Conservation (phyloP, 2,888 invertebrate genomes). For the Clanis bilineata region DNA sequence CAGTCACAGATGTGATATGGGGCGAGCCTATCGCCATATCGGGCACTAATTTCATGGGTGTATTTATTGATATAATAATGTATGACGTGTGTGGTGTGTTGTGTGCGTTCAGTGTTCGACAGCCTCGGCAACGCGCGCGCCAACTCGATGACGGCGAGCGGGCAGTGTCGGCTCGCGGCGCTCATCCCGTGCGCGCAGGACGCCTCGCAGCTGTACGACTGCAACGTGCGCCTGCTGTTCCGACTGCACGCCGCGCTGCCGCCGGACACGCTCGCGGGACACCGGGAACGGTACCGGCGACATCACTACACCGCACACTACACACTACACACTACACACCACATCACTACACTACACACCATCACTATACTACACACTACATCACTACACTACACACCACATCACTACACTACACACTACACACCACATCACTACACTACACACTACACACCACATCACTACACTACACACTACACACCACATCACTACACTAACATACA, state of each 20-base stretch:
- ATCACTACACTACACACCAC: not conserved
- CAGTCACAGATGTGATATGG: too few relatives aligned
- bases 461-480: too few relatives aligned
- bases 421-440: too few relatives aligned
- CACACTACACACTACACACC: too few relatives aligned
- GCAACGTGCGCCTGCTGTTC: conserved; percentile 97
- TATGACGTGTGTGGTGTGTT: too few relatives aligned
- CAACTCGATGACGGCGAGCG: conserved; percentile 98
- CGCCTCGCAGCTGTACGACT: conserved; percentile 97
- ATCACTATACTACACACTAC: not conserved
- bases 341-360: not conserved
- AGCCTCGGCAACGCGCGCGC: conserved; percentile 96
- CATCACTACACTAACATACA: too few relatives aligned
- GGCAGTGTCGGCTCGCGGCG: conserved; percentile 98
- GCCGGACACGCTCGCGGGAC: conserved; percentile 94
- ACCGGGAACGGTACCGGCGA: conserved; percentile 89
- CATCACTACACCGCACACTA: not conserved
- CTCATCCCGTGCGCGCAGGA: conserved; percentile 97
- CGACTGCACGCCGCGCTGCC: conserved; percentile 95
- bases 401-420: not conserved
- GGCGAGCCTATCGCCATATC: too few relatives aligned
- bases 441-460: too few relatives aligned
- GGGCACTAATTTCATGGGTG: not conserved
- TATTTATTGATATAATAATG: not conserved
- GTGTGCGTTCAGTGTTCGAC: conserved; percentile 89